Evolutionary conservation across 2,113 vertebrate species (phyloP).

Genomic region (Marmota monax): DNA sequence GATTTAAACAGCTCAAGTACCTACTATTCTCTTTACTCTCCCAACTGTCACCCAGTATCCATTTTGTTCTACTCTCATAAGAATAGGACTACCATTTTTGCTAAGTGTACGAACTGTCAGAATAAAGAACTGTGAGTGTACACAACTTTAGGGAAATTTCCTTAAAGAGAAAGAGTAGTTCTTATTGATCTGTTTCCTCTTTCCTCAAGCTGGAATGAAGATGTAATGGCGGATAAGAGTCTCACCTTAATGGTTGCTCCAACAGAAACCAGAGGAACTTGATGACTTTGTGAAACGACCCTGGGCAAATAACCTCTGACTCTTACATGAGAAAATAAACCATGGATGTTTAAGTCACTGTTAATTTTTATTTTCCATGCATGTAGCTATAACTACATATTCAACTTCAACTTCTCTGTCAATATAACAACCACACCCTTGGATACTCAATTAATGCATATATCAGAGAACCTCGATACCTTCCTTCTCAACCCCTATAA

Average conservation of each 20-base stretch:
- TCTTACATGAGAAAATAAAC: conserved; percentile 46
- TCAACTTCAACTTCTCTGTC: neutral
- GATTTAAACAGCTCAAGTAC: neutral
- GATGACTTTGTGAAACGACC: neutral
- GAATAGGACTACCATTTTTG: neutral
- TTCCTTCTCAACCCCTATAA: conserved; percentile 7
- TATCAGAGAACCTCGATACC: neutral
- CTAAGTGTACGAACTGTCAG: neutral
- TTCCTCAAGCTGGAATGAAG: neutral
- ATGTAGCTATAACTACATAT: neutral
- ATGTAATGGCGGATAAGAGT: neutral
- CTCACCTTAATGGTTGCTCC: neutral
- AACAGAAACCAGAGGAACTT: neutral
- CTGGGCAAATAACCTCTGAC: neutral
- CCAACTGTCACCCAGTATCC: neutral
- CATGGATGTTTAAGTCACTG: neutral
- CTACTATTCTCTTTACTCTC: neutral
- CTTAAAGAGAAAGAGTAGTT: conserved; percentile 16
- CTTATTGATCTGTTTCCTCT: neutral
- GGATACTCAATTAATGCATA: neutral
- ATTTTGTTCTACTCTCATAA: neutral
- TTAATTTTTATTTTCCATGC: neutral
- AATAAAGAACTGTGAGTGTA: neutral
- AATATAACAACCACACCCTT: neutral
- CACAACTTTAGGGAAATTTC: neutral